phyloP scores from a whole-genome alignment of 1,140 invertebrate genomes.

The Megalopta genalis region DNA sequence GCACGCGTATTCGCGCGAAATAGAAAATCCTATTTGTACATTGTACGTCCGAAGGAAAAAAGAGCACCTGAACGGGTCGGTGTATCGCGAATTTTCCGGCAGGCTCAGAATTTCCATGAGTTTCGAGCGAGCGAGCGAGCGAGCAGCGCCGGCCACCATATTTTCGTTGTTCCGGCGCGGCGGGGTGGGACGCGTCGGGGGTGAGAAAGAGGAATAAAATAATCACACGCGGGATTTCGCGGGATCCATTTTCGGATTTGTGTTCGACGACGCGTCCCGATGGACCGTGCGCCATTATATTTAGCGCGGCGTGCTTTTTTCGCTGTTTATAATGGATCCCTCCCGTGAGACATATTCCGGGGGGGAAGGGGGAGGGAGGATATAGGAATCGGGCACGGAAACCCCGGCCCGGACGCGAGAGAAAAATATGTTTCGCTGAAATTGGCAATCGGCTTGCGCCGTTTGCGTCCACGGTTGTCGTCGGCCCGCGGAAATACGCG shows the following conservation, averaged over 20 bases:
- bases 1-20: too few relatives aligned
- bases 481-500: too few relatives aligned
- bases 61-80: too few relatives aligned
- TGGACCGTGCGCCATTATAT: conserved; percentile 26
- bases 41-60: too few relatives aligned
- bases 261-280: conserved; percentile 18
- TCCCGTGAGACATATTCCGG: conserved; percentile 17
- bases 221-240: background rate
- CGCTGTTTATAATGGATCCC: conserved; percentile 29
- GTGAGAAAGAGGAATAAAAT: background rate
- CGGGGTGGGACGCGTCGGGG: too few relatives aligned
- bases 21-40: too few relatives aligned
- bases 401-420: too few relatives aligned
- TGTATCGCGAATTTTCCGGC: too few relatives aligned
- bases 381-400: too few relatives aligned
- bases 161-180: background rate
- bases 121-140: background rate
- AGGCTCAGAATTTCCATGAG: too few relatives aligned
- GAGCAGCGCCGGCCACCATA: too few relatives aligned
- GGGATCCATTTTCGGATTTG: conserved; percentile 40
- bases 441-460: conserved; percentile 38
- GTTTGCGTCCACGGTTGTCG: too few relatives aligned
- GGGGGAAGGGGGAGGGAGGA: background rate
- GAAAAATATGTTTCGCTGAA: conserved; percentile 42
- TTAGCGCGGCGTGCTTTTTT: conserved; percentile 4